These are phyloP conservation scores for Atta cephalotes DNA, from an alignment of 1,140 invertebrate genomes.

Conservation along the genomic window DNA sequence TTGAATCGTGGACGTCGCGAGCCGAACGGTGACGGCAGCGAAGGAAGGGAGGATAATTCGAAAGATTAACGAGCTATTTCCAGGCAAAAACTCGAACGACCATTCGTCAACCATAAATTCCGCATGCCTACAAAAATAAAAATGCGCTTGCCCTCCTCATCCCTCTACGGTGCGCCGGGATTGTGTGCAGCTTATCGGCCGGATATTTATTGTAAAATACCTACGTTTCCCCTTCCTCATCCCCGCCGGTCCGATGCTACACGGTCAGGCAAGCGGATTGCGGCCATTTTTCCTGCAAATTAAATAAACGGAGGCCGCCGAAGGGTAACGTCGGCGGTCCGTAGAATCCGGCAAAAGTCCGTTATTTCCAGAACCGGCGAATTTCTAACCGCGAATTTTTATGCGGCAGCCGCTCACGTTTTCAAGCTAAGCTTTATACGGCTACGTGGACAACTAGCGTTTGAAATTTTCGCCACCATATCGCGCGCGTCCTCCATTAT, in stretches of 20 bases:
- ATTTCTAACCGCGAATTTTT: constrained; percentile 45
- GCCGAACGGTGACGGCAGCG: constrained; percentile 25
- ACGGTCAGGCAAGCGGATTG: constrained; percentile 65
- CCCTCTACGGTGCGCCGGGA: constrained; percentile 50
- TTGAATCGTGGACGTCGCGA: constrained; percentile 57
- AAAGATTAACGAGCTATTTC: constrained; percentile 83
- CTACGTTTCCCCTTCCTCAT: constrained; percentile 63
- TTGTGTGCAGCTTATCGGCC: constrained; percentile 80
- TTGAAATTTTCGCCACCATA: constrained; percentile 63
- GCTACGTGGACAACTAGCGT: constrained; percentile 58
- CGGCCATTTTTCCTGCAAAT: constrained; percentile 72
- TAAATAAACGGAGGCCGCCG: constrained; percentile 70
- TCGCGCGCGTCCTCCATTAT: constrained; percentile 62
- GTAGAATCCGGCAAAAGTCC: constrained; percentile 27
- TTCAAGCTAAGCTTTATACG: constrained; percentile 51
- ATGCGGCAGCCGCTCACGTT: constrained; percentile 26
- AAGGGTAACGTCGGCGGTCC: constrained; percentile 53
- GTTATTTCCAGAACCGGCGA: constrained; percentile 43
- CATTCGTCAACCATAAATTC: constrained; percentile 81
- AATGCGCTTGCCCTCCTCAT: constrained; percentile 64
- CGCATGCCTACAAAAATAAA: constrained; percentile 78
- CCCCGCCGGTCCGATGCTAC: constrained; percentile 14
- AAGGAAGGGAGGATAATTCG: constrained; percentile 81
- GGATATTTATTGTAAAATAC: constrained; percentile 83
- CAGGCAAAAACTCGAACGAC: constrained; percentile 78